A percentile compares a stretch with the other conserved stretches of the same genome.
Evolutionary conservation across 2,888 invertebrate species (phyloP).

Genomic region (Neria commutata): DNA sequence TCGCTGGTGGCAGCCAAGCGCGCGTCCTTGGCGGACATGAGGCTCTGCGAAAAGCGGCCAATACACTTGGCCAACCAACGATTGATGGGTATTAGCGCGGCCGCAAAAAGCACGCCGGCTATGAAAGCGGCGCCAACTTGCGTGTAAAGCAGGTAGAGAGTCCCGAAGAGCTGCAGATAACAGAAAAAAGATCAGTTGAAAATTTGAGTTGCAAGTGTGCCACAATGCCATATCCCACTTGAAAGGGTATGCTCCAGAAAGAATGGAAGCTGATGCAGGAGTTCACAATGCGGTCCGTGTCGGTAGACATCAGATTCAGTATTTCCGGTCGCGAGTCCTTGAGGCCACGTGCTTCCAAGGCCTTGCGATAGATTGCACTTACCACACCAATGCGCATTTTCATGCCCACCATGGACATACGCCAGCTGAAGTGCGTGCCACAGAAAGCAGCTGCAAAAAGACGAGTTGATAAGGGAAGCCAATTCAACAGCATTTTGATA

Average conservation of each 20-base stretch:
- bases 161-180: slow-evolving; percentile 78
- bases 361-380: slow-evolving; percentile 75
- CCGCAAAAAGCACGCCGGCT: slow-evolving; percentile 85
- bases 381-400: slow-evolving; percentile 88
- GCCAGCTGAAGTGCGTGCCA: slow-evolving; percentile 88
- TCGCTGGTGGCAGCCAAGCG: slow-evolving; percentile 88
- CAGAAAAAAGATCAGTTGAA: slow-evolving; percentile 10
- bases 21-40: slow-evolving; percentile 91
- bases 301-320: slow-evolving; percentile 96
- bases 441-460: slow-evolving; percentile 72
- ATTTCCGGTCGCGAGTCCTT: slow-evolving; percentile 77
- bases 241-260: slow-evolving; percentile 89
- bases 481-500: slow-evolving; percentile 5
- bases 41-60: slow-evolving; percentile 78
- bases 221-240: slow-evolving; percentile 26
- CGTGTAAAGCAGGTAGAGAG: slow-evolving; percentile 80
- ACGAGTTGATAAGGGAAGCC: not conserved
- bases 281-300: slow-evolving; percentile 93
- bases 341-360: slow-evolving; percentile 62
- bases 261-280: slow-evolving; percentile 96
- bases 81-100: slow-evolving; percentile 91
- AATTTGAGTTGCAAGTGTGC: not conserved
- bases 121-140: slow-evolving; percentile 92
- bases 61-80: slow-evolving; percentile 88
- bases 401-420: slow-evolving; percentile 80